These are phyloP conservation scores for Coenobita brevimanus DNA, from an alignment of 1,140 invertebrate genomes.

Conservation along the genomic window DNA sequence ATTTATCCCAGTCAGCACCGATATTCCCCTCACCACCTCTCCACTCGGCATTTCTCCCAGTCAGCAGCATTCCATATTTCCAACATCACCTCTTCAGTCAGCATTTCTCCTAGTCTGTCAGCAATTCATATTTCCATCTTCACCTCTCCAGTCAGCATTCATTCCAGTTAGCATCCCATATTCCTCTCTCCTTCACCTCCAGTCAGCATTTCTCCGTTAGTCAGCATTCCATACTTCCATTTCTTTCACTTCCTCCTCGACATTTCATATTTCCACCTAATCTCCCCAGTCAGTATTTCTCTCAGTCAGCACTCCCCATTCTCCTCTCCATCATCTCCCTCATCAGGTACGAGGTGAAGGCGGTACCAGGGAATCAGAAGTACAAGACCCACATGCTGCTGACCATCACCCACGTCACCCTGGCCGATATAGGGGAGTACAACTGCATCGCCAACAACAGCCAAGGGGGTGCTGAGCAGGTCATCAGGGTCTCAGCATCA, in stretches of 20 bases:
- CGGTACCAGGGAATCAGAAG: constrained; percentile 73
- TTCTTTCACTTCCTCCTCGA: background rate
- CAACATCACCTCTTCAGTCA: too few species aligned
- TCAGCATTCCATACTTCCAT: too few species aligned
- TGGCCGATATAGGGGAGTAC: constrained; percentile 89
- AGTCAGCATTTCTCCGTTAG: too few species aligned
- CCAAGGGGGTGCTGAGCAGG: constrained; percentile 90
- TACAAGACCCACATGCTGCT: constrained; percentile 89
- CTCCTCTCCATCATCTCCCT: constrained; percentile 72
- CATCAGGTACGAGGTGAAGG: constrained; percentile 69
- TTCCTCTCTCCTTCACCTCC: background rate
- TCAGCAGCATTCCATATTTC: too few species aligned
- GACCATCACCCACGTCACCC: constrained; percentile 84
- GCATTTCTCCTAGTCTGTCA: background rate
- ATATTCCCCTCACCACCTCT: too few species aligned
- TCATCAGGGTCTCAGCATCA: constrained; percentile 76
- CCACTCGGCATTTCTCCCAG: too few species aligned
- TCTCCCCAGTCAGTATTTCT: too few species aligned
- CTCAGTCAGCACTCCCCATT: too few species aligned
- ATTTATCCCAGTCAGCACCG: too few species aligned
- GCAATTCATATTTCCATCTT: background rate
- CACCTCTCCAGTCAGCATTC: background rate
- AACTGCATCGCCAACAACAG: constrained; percentile 94
- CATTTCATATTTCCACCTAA: background rate
- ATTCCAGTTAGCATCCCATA: background rate